Conservation (phyloP, 2,888 invertebrate genomes). For the Bellardia pandia region DNA sequence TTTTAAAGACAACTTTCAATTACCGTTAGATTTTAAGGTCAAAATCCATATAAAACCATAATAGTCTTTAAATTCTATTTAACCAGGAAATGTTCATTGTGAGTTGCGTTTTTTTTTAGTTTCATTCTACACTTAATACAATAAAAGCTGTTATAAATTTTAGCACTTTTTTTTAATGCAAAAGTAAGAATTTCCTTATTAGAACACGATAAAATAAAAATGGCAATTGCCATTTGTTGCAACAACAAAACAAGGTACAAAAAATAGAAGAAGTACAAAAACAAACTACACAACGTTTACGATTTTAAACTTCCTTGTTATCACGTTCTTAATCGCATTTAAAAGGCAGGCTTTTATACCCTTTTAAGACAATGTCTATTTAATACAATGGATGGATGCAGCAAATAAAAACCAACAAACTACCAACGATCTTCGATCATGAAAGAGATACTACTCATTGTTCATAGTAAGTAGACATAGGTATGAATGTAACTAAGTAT, state of each 20-base stretch:
- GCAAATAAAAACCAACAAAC: conserved; percentile 7
- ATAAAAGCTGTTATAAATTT: conserved; percentile 64
- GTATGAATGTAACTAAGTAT: neutral
- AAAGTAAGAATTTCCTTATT: conserved; percentile 69
- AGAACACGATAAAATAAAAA: conserved; percentile 60
- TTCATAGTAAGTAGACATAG: neutral
- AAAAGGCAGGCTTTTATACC: conserved; percentile 67
- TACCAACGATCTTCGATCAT: conserved; percentile 57
- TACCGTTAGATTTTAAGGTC: conserved; percentile 67
- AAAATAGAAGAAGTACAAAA: conserved; percentile 23
- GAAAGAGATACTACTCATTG: conserved; percentile 50
- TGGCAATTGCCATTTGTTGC: conserved; percentile 61
- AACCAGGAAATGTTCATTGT: conserved; percentile 69
- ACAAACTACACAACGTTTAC: conserved; percentile 18
- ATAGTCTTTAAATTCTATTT: conserved; percentile 34
- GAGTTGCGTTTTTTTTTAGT: neutral
- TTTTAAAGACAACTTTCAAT: conserved; percentile 47
- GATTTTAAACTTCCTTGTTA: conserved; percentile 67
- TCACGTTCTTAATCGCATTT: conserved; percentile 68
- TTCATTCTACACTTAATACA: conserved; percentile 20
- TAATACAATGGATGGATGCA: conserved; percentile 31
- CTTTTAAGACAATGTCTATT: conserved; percentile 65
- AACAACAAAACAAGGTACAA: conserved; percentile 2
- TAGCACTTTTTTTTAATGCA: conserved; percentile 35
- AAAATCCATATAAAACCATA: conserved; percentile 55